phyloP scores from a whole-genome alignment of 1,140 invertebrate species.

The Gryllus bimaculatus region DNA sequence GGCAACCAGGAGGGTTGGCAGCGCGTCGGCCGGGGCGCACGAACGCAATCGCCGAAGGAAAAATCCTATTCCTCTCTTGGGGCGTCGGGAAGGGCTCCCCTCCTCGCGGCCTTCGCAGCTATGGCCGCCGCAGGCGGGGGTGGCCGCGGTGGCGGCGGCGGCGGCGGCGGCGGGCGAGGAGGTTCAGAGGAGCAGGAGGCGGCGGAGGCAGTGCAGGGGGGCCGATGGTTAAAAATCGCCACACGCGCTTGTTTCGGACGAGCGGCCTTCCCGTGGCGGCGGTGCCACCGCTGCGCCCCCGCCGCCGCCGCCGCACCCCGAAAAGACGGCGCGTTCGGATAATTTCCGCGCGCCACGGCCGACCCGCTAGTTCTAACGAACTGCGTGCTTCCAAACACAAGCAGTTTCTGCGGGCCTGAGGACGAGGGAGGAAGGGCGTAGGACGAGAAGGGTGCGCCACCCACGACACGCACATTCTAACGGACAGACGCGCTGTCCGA shows the following conservation, averaged over 20 bases:
- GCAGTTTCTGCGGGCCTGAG: too few species aligned
- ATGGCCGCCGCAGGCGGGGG: not conserved
- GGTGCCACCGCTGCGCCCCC: too few species aligned
- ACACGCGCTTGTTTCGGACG: not conserved
- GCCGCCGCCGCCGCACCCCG: too few species aligned
- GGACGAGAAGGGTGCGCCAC: too few species aligned
- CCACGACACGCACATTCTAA: too few species aligned
- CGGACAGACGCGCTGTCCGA: too few species aligned
- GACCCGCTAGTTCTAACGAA: not conserved
- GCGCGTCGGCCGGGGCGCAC: not conserved
- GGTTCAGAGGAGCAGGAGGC: too few species aligned
- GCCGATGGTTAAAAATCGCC: not conserved
- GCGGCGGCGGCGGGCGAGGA: too few species aligned
- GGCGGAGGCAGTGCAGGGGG: not conserved
- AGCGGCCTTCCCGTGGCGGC: not conserved
- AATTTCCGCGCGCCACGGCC: not conserved
- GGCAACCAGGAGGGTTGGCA: not conserved
- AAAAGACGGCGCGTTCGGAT: not conserved
- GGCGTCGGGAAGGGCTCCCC: not conserved
- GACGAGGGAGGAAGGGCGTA: too few species aligned
- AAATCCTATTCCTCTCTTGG: not conserved
- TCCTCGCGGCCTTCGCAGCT: not conserved
- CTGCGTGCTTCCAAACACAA: not conserved
- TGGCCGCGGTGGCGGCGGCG: too few species aligned
- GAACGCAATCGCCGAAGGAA: conserved; percentile 2